Conservation (phyloP, 2,888 invertebrate species). For the Podotricha telesiphe region DNA sequence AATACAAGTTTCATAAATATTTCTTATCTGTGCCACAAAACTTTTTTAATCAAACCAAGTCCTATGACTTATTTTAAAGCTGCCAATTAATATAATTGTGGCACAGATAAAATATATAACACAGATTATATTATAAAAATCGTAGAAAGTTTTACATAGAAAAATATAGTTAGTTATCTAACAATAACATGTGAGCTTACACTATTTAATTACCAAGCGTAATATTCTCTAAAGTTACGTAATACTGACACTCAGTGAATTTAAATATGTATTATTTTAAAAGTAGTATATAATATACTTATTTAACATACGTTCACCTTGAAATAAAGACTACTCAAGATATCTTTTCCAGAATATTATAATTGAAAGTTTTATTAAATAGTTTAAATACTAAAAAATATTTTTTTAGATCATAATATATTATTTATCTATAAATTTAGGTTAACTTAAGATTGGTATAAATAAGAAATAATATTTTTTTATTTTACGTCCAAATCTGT, state of each 20-base stretch:
- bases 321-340: too few relatives aligned
- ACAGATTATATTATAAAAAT: conserved; percentile 58
- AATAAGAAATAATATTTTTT: background rate
- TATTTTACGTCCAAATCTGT: conserved; percentile 2
- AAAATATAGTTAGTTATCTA: conserved; percentile 78
- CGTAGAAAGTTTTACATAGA: conserved; percentile 75
- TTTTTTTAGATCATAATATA: too few relatives aligned
- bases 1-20: conserved; percentile 9
- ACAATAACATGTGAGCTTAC: conserved; percentile 61
- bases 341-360: too few relatives aligned
- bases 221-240: conserved; percentile 41
- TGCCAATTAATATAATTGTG: conserved; percentile 23
- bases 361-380: too few relatives aligned
- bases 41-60: conserved; percentile 13
- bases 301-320: background rate
- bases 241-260: conserved; percentile 45
- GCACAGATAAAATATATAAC: conserved; percentile 46
- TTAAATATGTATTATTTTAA: conserved; percentile 14
- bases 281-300: background rate
- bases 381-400: background rate
- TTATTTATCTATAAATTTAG: background rate
- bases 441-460: background rate
- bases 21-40: conserved; percentile 21
- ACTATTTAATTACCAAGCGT: conserved; percentile 46
- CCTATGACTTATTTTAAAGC: conserved; percentile 10